These are phyloP conservation scores for Tiphia femorata DNA, from an alignment of 2,888 invertebrate genomes.

Conservation along the genomic window DNA sequence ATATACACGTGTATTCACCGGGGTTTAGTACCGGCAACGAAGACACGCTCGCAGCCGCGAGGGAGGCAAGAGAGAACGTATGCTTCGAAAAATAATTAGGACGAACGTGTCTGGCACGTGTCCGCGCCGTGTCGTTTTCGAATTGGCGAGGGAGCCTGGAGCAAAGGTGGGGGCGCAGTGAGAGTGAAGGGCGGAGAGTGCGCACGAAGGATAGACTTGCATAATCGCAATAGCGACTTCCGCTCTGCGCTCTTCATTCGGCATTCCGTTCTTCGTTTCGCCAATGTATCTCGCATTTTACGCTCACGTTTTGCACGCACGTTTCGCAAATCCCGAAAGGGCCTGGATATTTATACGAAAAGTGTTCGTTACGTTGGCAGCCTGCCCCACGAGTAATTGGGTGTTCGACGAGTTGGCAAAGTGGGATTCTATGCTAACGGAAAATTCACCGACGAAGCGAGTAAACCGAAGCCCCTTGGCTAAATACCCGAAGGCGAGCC, in stretches of 20 bases:
- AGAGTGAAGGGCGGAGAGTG: too few species aligned
- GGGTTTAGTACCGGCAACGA: not conserved
- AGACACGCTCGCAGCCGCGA: not conserved
- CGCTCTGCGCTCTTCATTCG: not conserved
- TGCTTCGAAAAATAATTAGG: constrained; percentile 33
- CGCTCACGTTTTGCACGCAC: not conserved
- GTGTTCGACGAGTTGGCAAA: too few species aligned
- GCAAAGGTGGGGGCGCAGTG: not conserved
- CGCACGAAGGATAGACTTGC: too few species aligned
- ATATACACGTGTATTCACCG: not conserved
- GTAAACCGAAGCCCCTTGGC: too few species aligned
- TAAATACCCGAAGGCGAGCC: too few species aligned
- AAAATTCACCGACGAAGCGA: too few species aligned
- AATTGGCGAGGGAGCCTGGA: not conserved
- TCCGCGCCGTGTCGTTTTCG: constrained; percentile 7
- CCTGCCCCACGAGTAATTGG: too few species aligned
- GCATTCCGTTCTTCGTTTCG: not conserved
- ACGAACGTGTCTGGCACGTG: constrained; percentile 33
- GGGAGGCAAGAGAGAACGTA: not conserved
- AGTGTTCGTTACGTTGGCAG: too few species aligned
- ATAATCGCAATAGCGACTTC: too few species aligned
- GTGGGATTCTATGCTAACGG: too few species aligned
- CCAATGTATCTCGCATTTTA: not conserved
- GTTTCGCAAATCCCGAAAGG: too few species aligned
- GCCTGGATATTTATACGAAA: too few species aligned